Percentiles rank a stretch among this genome's conserved stretches.
phyloP scores from a whole-genome alignment of 2,113 vertebrate genomes.

The Tamias sibiricus region DNA sequence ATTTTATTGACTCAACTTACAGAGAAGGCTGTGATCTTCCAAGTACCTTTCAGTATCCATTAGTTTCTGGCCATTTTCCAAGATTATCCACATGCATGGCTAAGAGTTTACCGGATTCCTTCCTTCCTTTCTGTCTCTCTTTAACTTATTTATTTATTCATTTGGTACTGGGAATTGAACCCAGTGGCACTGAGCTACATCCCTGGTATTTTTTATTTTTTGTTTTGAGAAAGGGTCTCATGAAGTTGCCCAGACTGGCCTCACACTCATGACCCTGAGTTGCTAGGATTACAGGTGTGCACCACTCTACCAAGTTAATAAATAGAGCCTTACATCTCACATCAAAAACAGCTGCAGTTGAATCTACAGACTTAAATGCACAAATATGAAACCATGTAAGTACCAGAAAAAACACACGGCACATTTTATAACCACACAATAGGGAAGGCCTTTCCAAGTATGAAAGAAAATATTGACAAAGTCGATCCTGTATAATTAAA shows the following conservation, averaged over 20 bases:
- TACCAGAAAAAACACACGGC: not conserved
- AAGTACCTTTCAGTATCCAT: constrained; percentile 84
- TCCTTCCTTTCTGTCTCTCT: too few species aligned
- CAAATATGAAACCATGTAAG: not conserved
- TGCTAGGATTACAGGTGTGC: too few species aligned
- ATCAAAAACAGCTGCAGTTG: not conserved
- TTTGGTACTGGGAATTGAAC: too few species aligned
- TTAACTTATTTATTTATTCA: too few species aligned
- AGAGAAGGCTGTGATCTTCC: constrained; percentile 89
- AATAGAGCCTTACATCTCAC: not conserved
- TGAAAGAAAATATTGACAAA: constrained; percentile 2
- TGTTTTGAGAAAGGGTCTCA: too few species aligned
- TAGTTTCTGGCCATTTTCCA: constrained; percentile 91
- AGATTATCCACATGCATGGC: constrained; percentile 90
- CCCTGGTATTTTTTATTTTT: too few species aligned
- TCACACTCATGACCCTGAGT: too few species aligned
- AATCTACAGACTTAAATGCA: not conserved
- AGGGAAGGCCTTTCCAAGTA: not conserved
- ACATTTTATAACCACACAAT: not conserved
- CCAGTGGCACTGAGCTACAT: too few species aligned
- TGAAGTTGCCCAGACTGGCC: too few species aligned
- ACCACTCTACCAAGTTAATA: too few species aligned
- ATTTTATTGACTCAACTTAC: constrained; percentile 90
- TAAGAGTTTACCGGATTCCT: constrained; percentile 91
- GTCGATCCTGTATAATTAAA: not conserved